phyloP scores from a whole-genome alignment of 1,140 invertebrate species.

The Drosophila teissieri region DNA sequence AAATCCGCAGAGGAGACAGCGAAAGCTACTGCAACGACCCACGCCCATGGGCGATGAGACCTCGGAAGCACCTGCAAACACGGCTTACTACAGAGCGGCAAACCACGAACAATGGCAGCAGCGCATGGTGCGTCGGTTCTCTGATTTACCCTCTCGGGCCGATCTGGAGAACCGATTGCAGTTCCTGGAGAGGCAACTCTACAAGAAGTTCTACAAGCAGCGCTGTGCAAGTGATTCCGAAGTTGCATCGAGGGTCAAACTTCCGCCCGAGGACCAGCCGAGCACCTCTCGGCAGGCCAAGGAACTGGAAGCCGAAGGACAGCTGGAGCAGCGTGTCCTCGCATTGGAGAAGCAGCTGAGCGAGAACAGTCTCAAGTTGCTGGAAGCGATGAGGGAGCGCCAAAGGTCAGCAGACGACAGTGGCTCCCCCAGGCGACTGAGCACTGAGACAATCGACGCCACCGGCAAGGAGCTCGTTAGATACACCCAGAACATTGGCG shows the following conservation, averaged over 20 bases:
- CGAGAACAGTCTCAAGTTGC: constrained; percentile 72
- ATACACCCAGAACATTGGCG: constrained; percentile 68
- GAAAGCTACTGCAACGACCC: constrained; percentile 57
- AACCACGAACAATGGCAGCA: constrained; percentile 73
- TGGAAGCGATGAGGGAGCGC: constrained; percentile 64
- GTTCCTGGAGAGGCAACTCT: constrained; percentile 82
- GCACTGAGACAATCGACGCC: constrained; percentile 64
- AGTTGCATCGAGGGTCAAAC: constrained; percentile 73
- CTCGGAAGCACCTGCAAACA: constrained; percentile 83
- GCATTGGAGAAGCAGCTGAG: constrained; percentile 79
- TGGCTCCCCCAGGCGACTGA: constrained; percentile 38
- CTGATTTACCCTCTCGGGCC: constrained; percentile 80
- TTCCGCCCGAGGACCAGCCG: constrained; percentile 52
- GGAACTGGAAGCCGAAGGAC: constrained; percentile 36
- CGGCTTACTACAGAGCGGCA: constrained; percentile 80
- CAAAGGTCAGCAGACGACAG: constrained; percentile 29
- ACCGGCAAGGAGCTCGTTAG: constrained; percentile 77
- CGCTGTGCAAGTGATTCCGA: constrained; percentile 84
- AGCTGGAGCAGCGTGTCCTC: constrained; percentile 70
- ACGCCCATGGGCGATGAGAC: constrained; percentile 80
- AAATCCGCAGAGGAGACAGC: constrained; percentile 59
- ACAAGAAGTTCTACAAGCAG: constrained; percentile 82
- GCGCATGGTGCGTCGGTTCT: constrained; percentile 83
- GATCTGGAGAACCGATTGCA: constrained; percentile 83
- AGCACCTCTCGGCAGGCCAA: constrained; percentile 64